These are phyloP conservation scores for Motacilla tschutschensis DNA, from an alignment of 2,113 vertebrate genomes.

Conservation along the genomic window DNA sequence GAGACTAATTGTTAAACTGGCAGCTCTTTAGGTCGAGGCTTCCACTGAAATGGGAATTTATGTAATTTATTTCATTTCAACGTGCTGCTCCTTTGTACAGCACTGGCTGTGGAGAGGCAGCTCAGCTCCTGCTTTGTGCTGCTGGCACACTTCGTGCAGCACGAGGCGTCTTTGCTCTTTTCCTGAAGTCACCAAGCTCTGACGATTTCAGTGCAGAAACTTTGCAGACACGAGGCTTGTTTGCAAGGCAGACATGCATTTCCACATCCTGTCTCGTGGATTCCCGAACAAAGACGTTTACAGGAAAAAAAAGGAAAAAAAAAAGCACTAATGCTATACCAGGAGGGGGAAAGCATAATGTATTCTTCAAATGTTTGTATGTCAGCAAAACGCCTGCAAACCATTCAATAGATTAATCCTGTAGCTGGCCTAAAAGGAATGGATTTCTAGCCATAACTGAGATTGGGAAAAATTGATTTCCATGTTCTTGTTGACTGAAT, in stretches of 20 bases:
- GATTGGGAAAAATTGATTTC: constrained; percentile 83
- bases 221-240: constrained; percentile 5
- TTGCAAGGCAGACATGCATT: constrained; percentile 35
- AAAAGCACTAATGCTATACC: constrained; percentile 46
- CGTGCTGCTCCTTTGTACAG: not conserved
- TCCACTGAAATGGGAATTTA: not conserved
- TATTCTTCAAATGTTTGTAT: constrained; percentile 81
- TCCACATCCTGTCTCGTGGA: constrained; percentile 53
- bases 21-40: not conserved
- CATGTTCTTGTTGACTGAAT: constrained; percentile 78
- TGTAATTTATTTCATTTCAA: not conserved
- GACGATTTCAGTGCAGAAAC: not conserved
- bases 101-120: not conserved
- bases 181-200: not conserved
- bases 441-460: constrained; percentile 79
- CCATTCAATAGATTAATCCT: constrained; percentile 82
- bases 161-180: not conserved
- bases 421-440: constrained; percentile 79
- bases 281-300: constrained; percentile 63
- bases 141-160: not conserved
- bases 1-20: not conserved
- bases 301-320: constrained; percentile 44
- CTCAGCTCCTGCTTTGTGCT: not conserved
- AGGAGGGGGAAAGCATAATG: constrained; percentile 67
- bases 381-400: constrained; percentile 80